Base-by-base conservation (phyloP, 2,113 vertebrate species). In the Pomatostomus ruficeps region DNA sequence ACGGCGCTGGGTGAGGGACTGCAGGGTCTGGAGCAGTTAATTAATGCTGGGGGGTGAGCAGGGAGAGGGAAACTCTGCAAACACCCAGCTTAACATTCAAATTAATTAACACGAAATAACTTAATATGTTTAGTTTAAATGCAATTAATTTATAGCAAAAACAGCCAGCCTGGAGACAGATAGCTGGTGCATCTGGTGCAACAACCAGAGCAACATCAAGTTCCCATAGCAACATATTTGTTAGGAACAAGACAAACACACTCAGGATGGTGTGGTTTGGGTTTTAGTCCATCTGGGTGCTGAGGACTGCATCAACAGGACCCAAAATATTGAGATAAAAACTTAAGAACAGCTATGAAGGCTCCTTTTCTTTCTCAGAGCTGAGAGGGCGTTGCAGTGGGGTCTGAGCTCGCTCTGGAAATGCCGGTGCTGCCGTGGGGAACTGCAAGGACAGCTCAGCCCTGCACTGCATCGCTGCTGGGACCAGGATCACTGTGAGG, bases 181-280 rank as follows among this genome's bases (percentile, higher is more conserved):
- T 70, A 97, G 85, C 83, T 83, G 63, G 79, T 49, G 63, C 92
- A 71, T 94, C 10, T 38, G 92, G 72, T 49, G 36, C 84, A 95
- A 72, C 92, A 96, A 71, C 89, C 78, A 92, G 38, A 85, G 87
- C 89, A 95, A 92, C 92, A 95, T 72, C 95, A 28, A 16, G 97
- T 98, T 97, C 91, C 98, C 96, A 96, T 96, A 85, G 97, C 93
- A 98, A 98, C 98, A 42, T 87, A 72, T 96, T 97, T 97, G 96
- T 97, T 91, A 97, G 93, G 82, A 94, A 91, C 80, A 82, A 75
- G 91, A 75, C 96, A 95, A 97, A 63, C 38, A 29, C 6, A 1
- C 43, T 75, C 18, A 21, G 49, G 72, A 7, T 51, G 67, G 54
- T 28, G 59, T 15, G 38, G 26, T 12, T 70, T 77, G 54, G 67